A percentile compares a stretch with the other conserved stretches of the same genome.
Evolutionary conservation across 2,888 invertebrate genomes (phyloP).

Genomic region (Parnassius smintheus): DNA sequence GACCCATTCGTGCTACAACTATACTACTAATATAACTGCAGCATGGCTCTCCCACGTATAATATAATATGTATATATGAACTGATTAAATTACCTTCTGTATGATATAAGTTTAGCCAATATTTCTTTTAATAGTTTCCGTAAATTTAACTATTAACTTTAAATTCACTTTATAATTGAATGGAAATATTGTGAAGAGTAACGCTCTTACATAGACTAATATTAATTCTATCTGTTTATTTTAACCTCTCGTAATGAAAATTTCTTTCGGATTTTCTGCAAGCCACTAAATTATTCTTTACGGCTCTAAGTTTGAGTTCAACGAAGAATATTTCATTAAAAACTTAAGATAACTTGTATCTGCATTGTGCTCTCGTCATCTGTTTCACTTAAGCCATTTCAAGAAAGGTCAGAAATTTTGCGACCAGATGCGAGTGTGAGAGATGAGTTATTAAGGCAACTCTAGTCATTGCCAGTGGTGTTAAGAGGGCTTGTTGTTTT

Average conservation of each 20-base stretch:
- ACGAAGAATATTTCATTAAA: constrained; percentile 70
- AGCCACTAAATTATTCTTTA: constrained; percentile 55
- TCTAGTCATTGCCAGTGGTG: too few relatives aligned
- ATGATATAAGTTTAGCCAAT: too few relatives aligned
- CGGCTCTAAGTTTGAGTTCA: constrained; percentile 48
- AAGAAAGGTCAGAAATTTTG: background rate
- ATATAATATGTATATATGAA: too few relatives aligned
- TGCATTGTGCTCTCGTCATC: constrained; percentile 44
- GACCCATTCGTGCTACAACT: too few relatives aligned
- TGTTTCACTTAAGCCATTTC: background rate
- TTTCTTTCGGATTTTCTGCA: constrained; percentile 30
- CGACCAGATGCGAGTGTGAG: too few relatives aligned
- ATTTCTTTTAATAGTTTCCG: background rate
- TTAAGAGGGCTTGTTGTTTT: too few relatives aligned
- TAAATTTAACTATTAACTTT: background rate
- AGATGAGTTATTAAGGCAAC: too few relatives aligned
- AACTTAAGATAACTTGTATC: constrained; percentile 67
- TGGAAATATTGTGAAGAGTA: background rate
- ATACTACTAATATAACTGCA: too few relatives aligned
- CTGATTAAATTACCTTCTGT: too few relatives aligned
- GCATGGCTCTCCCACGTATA: too few relatives aligned
- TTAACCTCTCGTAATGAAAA: constrained; percentile 22
- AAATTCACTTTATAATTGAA: constrained; percentile 3
- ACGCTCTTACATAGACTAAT: constrained; percentile 3
- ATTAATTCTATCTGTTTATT: background rate